These are phyloP conservation scores for Hedya salicella DNA, from an alignment of 2,888 invertebrate genomes.

Conservation along the genomic window DNA sequence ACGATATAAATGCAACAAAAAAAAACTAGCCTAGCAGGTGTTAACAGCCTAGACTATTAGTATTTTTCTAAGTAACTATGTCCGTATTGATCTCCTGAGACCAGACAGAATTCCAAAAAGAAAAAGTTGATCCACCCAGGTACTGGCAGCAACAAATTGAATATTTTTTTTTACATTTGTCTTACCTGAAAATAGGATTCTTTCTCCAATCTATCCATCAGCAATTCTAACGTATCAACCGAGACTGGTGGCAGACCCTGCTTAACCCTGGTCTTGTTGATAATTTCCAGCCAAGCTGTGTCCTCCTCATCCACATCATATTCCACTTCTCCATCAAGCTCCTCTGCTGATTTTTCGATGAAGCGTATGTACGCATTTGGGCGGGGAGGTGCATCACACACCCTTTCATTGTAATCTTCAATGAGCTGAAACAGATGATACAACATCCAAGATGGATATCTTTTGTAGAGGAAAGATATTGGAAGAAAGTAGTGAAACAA, in stretches of 20 bases:
- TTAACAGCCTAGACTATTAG: too few relatives aligned
- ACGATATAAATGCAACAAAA: too few relatives aligned
- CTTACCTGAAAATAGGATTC: conserved; percentile 96
- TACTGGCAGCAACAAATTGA: too few relatives aligned
- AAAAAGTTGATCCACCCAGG: too few relatives aligned
- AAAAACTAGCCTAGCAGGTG: too few relatives aligned
- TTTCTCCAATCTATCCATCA: conserved; percentile 99
- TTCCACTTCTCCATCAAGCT: conserved; percentile 96
- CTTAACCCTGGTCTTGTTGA: conserved; percentile 92
- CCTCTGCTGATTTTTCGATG: conserved; percentile 97
- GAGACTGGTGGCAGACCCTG: conserved; percentile 90
- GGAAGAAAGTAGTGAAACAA: too few relatives aligned
- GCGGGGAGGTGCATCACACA: conserved; percentile 92
- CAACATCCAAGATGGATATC: too few relatives aligned
- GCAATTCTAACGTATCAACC: conserved; percentile 95
- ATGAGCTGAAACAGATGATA: conserved; percentile 76
- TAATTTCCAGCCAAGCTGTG: conserved; percentile 95
- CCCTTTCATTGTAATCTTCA: conserved; percentile 89
- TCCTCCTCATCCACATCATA: conserved; percentile 99
- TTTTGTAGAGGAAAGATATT: too few relatives aligned
- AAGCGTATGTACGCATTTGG: conserved; percentile 96
- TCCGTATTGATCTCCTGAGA: too few relatives aligned
- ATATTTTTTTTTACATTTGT: neutral
- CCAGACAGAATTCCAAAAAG: too few relatives aligned
- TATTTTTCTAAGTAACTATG: too few relatives aligned